Evolutionary conservation across 2,797 vertebrate species (phyloP).

Genomic region (Alfaro cultratus): DNA sequence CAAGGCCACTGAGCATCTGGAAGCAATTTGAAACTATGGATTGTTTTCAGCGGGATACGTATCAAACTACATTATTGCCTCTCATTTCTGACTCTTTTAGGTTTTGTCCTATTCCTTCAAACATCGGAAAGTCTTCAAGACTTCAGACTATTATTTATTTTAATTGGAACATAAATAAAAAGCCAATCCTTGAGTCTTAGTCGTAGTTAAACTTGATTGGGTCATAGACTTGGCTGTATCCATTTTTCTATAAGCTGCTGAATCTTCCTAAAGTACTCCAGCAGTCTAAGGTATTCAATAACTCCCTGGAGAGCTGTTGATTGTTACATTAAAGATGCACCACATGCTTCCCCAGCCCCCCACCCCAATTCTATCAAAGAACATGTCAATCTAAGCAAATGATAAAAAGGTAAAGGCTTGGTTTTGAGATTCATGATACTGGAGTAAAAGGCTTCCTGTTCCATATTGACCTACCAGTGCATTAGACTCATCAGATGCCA

Average conservation of each 20-base stretch:
- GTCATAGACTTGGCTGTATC: neutral
- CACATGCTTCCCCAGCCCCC: neutral
- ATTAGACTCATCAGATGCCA: neutral
- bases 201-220: neutral
- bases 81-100: slow-evolving; percentile 31
- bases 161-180: slow-evolving; percentile 11
- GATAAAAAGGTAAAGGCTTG: neutral
- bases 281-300: neutral
- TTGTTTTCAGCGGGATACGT: slow-evolving; percentile 49
- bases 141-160: slow-evolving; percentile 21
- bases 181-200: neutral
- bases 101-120: slow-evolving; percentile 14
- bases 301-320: neutral
- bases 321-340: neutral
- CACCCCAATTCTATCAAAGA: neutral
- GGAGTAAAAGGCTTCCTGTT: neutral
- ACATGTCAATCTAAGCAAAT: neutral
- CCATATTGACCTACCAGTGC: neutral
- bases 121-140: slow-evolving; percentile 15
- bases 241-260: neutral
- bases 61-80: slow-evolving; percentile 39
- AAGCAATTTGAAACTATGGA: slow-evolving; percentile 63
- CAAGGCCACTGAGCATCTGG: slow-evolving; percentile 64
- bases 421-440: neutral
- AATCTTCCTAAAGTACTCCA: neutral